phyloP scores from a whole-genome alignment of 1,140 invertebrate species.

The Drosophila takahashii region DNA sequence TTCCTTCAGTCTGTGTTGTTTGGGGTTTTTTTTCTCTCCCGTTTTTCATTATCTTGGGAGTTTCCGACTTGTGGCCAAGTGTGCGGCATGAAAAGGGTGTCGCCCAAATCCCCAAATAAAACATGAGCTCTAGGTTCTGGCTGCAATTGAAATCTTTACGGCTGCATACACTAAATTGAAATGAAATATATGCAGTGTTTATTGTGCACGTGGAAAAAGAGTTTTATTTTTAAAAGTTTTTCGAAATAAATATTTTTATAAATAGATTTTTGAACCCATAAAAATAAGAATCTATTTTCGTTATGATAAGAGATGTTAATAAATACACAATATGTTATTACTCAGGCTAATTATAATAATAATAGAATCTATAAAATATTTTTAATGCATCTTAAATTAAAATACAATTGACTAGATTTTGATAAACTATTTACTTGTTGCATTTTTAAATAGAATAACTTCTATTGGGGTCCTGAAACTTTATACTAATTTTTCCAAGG shows the following conservation, averaged over 20 bases:
- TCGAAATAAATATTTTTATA: background rate
- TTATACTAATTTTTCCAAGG: no score
- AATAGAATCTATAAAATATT: no score
- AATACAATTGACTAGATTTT: no score
- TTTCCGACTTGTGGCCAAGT: constrained; percentile 17
- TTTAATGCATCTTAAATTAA: no score
- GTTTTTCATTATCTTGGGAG: constrained; percentile 52
- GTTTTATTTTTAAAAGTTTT: background rate
- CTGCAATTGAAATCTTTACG: constrained; percentile 27
- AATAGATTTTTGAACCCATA: no score
- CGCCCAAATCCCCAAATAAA: constrained; percentile 31
- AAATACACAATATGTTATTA: no score
- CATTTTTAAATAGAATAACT: no score
- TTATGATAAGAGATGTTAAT: no score
- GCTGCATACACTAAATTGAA: constrained; percentile 12
- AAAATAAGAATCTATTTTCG: no score
- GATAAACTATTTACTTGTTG: no score
- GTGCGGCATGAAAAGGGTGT: constrained; percentile 53
- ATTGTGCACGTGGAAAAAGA: background rate
- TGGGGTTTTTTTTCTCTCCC: constrained; percentile 20
- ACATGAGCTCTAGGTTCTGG: constrained; percentile 24
- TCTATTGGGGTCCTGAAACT: no score
- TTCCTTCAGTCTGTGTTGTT: constrained; percentile 14
- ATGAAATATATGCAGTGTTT: constrained; percentile 7
- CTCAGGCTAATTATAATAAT: no score